Base-by-base conservation (phyloP, 2,888 invertebrate genomes). In the Tuta absoluta region DNA sequence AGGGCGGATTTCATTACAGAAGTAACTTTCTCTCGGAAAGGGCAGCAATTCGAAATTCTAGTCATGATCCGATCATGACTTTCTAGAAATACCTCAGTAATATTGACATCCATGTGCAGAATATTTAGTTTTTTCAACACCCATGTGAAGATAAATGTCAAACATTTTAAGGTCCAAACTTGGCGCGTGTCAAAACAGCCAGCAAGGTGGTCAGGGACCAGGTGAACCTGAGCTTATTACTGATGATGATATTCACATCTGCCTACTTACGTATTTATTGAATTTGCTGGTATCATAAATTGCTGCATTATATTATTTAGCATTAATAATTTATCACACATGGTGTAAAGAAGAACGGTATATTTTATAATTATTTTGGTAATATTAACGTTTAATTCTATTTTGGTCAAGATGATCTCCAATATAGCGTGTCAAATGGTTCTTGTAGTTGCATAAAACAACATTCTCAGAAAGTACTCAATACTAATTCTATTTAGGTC, bases 161-260 rank as follows among this genome's bases (percentile, higher is more conserved):
- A 80, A 78, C 75, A 75, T 77, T 70, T 72, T 70, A 71, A 71
- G 66, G 67, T 71, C 84, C 84, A 77, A 81, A 84, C 76, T 85
- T 75, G 84, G 84, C 66, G 68, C 69, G 63, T 68, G 68, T 66
- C 59, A 23, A 38, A 59, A 59, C n/a, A n/a, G n/a, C 11, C 19
- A 41, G 11, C 84, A 85, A 86, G 83, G 82, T 86, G 83, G 71
- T 79, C 24, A 53, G 74, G 68, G 65, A 67, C 79, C 84, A 84
- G 84, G 81, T 86, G 85, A 71, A 17, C 19, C 1, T 3, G 21
- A 38, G 24, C 65, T 67, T 65, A 67, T 73, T 72, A 71, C 71
- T 38, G 21, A n/a, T n/a, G n/a, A n/a, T n/a, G n/a, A 59, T 33
- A 59, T 60, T 48, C 67, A 67, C 82, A 86, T 84, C 84, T 83